Conservation (phyloP, 2,797 vertebrate species). For the Glossophaga mutica region DNA sequence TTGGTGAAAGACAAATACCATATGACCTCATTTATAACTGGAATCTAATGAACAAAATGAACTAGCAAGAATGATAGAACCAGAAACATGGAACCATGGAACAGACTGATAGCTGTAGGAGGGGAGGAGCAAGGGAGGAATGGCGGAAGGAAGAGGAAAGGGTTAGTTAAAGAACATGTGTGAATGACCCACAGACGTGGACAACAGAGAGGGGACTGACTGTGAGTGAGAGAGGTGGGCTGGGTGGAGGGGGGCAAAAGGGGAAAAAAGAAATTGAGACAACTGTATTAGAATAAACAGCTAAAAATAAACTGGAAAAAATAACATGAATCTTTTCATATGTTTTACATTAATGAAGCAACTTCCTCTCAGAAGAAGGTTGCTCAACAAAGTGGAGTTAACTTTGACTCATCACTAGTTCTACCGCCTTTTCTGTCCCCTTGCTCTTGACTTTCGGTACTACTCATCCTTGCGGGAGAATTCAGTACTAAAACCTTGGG, state of each 20-base stretch:
- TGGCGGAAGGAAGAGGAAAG: not conserved
- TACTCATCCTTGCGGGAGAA: slow-evolving; percentile 42
- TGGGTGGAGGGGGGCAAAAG: not conserved
- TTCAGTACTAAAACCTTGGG: slow-evolving; percentile 71
- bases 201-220: not conserved
- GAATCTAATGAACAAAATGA: not conserved
- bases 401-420: not conserved
- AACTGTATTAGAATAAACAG: not conserved
- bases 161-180: not conserved
- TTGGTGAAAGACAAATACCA: not conserved
- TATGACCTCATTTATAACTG: not conserved
- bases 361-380: not conserved
- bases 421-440: slow-evolving; percentile 45
- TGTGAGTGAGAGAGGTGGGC: not conserved
- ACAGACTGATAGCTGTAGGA: not conserved
- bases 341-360: slow-evolving; percentile 19
- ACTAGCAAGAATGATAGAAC: not conserved
- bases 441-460: not conserved
- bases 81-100: not conserved
- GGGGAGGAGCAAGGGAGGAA: not conserved
- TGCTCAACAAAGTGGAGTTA: slow-evolving; percentile 2
- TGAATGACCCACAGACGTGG: not conserved
- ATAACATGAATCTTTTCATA: not conserved
- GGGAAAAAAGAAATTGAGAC: not conserved
- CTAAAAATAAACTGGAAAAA: not conserved